phyloP scores from a whole-genome alignment of 2,888 invertebrate species.

The Papilio elwesi region DNA sequence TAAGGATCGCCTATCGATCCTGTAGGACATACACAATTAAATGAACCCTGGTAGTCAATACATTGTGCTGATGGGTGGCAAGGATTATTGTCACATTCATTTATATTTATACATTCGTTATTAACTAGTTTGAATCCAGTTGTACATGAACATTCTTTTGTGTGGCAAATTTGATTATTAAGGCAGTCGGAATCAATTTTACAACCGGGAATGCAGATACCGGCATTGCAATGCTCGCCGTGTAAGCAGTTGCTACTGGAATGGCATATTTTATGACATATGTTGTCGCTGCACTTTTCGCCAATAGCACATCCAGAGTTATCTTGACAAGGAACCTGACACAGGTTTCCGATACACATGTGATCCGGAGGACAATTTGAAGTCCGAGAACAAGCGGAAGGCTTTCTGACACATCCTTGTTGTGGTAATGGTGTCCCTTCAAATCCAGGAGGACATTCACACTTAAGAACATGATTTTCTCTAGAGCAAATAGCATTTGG shows the following conservation, averaged over 20 bases:
- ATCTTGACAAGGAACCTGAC: constrained; percentile 90
- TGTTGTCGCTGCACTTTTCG: constrained; percentile 91
- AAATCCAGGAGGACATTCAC: constrained; percentile 93
- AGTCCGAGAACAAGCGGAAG: constrained; percentile 87
- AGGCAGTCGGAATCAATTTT: constrained; percentile 92
- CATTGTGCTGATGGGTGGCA: constrained; percentile 93
- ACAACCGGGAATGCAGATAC: constrained; percentile 93
- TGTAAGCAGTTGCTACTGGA: constrained; percentile 95
- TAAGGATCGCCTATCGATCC: constrained; percentile 91
- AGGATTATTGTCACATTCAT: constrained; percentile 91
- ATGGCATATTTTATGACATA: constrained; percentile 94
- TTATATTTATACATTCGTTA: constrained; percentile 91
- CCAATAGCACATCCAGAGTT: constrained; percentile 91
- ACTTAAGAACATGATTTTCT: constrained; percentile 89
- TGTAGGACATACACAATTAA: constrained; percentile 90
- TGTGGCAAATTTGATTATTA: constrained; percentile 89
- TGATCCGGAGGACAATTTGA: constrained; percentile 90
- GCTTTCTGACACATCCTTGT: constrained; percentile 94
- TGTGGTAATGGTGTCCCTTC: constrained; percentile 94
- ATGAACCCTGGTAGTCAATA: constrained; percentile 91
- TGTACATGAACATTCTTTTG: constrained; percentile 90
- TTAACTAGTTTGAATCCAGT: constrained; percentile 89
- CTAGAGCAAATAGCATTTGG: constrained; percentile 92
- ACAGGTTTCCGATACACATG: constrained; percentile 90
- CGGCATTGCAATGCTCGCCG: constrained; percentile 93